A percentile compares a stretch with the other conserved stretches of the same genome.
These are phyloP conservation scores for Actinostola sp. DNA, from an alignment of 92 coral and sea anemone genomes.

Conservation along the genomic window DNA sequence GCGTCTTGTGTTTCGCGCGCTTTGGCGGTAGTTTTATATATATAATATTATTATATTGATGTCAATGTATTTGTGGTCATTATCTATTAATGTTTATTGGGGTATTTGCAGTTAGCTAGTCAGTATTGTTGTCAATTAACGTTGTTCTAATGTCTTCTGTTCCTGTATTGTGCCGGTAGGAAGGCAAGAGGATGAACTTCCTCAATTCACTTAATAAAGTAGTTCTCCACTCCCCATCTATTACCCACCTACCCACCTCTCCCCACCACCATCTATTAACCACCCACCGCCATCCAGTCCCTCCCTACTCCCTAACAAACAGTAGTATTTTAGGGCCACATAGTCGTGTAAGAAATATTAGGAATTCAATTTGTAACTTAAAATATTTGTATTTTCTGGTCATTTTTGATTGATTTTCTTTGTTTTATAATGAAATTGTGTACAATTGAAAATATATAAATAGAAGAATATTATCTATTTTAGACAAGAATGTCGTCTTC, in stretches of 20 bases:
- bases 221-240: too few relatives aligned
- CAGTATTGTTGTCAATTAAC: neutral
- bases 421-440: conserved; percentile 32
- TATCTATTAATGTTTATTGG: conserved; percentile 30
- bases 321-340: neutral
- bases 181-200: too few relatives aligned
- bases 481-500: conserved; percentile 34
- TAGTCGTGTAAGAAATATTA: conserved; percentile 10
- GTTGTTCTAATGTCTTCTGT: conserved; percentile 19
- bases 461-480: conserved; percentile 31
- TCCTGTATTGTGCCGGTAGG: conserved; percentile 21
- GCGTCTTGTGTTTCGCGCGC: conserved; percentile 12
- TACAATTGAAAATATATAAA: conserved; percentile 43
- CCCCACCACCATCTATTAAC: too few relatives aligned
- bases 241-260: too few relatives aligned
- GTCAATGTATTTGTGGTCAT: conserved; percentile 32
- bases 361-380: conserved; percentile 26
- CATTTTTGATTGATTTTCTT: conserved; percentile 33
- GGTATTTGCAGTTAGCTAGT: conserved; percentile 27
- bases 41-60: conserved; percentile 38
- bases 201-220: too few relatives aligned
- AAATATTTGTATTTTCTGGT: conserved; percentile 19
- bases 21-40: conserved; percentile 45
- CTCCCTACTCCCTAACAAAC: neutral
- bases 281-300: neutral